These are phyloP conservation scores for Lethenteron camtschaticum DNA, from an alignment of 2,113 vertebrate genomes.

Conservation along the genomic window DNA sequence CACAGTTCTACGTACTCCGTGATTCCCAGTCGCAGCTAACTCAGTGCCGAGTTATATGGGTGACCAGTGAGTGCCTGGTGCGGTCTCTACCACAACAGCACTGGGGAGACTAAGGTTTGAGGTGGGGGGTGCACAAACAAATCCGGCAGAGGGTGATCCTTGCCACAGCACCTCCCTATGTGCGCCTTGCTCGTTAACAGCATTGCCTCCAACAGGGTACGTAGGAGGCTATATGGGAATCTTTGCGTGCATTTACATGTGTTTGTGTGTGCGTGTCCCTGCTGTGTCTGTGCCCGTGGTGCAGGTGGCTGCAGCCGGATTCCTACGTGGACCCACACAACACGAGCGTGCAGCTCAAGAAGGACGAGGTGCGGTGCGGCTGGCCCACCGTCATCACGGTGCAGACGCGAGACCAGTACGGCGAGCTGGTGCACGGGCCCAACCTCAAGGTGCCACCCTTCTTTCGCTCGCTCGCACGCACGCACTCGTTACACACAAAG, in stretches of 20 bases:
- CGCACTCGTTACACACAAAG: no score
- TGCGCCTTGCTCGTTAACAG: no score
- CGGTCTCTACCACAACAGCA: no score
- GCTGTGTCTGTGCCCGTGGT: background rate
- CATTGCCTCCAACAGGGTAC: background rate
- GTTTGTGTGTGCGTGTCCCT: background rate
- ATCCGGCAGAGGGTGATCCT: no score
- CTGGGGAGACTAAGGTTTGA: no score
- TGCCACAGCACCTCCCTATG: no score
- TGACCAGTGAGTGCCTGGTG: no score
- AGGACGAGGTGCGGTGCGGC: constrained; percentile 87
- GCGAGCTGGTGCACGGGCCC: constrained; percentile 85
- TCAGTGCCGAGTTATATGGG: no score
- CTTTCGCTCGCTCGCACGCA: no score
- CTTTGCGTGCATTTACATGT: background rate
- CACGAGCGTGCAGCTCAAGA: constrained; percentile 79
- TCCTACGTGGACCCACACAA: constrained; percentile 96
- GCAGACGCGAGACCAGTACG: constrained; percentile 96
- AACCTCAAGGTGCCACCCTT: constrained; percentile 60
- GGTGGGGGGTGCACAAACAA: no score
- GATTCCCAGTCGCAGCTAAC: no score
- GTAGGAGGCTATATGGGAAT: background rate
- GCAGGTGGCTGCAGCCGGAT: constrained; percentile 90
- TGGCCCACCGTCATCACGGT: constrained; percentile 92
- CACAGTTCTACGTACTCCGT: no score